phyloP scores from a whole-genome alignment of 2,113 vertebrate genomes.

The Pontoporia blainvillei region DNA sequence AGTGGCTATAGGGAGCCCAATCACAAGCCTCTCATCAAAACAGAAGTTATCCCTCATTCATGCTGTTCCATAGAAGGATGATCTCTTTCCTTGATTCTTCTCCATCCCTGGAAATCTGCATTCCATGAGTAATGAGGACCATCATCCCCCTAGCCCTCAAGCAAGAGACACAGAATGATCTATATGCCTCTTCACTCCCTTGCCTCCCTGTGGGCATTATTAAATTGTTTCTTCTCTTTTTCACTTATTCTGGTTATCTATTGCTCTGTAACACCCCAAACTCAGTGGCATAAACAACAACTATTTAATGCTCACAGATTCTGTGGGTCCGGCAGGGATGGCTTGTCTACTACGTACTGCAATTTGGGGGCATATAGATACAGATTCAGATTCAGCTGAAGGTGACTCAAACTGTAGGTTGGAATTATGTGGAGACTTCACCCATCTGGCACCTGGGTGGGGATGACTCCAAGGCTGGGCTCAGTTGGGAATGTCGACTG shows the following conservation, averaged over 20 bases:
- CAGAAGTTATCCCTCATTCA: not conserved
- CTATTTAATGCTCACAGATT: not conserved
- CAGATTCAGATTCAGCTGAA: not conserved
- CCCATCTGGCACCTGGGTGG: not conserved
- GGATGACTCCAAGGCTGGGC: not conserved
- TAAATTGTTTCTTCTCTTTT: conserved; percentile 29
- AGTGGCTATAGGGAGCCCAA: not conserved
- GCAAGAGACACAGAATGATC: not conserved
- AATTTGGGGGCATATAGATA: not conserved
- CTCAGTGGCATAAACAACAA: not conserved
- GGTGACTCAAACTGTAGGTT: not conserved
- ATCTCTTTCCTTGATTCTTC: not conserved
- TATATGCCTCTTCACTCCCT: conserved; percentile 4
- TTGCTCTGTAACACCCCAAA: not conserved
- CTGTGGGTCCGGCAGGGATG: not conserved
- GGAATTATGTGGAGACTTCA: not conserved
- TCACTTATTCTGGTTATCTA: not conserved
- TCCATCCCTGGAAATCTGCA: not conserved
- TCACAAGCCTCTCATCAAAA: conserved; percentile 24
- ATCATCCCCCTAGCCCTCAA: not conserved
- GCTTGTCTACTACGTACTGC: not conserved
- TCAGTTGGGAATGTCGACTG: not conserved
- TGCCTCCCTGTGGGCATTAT: not conserved
- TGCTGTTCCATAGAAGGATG: not conserved
- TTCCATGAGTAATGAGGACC: not conserved